Evolutionary conservation across 1,140 invertebrate genomes (phyloP).

Genomic region (Spodoptera litura): DNA sequence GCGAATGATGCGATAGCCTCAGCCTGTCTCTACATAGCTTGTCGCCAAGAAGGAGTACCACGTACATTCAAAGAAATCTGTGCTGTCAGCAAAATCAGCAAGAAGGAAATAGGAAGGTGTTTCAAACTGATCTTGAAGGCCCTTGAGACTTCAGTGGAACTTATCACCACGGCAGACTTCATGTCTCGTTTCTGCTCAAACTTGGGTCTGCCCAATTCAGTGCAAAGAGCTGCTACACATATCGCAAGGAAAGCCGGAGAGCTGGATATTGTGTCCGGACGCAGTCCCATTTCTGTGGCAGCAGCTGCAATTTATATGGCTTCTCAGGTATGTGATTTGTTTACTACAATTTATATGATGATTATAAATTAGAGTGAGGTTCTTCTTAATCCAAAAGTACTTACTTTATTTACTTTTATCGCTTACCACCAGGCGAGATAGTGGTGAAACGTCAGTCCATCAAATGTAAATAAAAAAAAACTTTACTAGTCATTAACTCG

Average conservation of each 20-base stretch:
- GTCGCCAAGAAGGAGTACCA: conserved; percentile 98
- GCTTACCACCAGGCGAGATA: no score
- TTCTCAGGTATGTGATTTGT: conserved; percentile 90
- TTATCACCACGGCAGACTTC: conserved; percentile 99
- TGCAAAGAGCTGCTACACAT: conserved; percentile 98
- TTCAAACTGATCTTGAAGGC: conserved; percentile 86
- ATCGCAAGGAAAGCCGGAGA: conserved; percentile 99
- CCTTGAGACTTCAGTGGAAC: conserved; percentile 97
- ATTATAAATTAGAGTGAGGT: no score
- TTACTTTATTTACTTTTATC: no score
- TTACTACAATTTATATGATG: not conserved
- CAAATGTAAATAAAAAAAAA: no score
- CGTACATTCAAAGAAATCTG: conserved; percentile 99
- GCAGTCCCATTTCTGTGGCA: conserved; percentile 99
- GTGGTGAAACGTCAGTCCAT: no score
- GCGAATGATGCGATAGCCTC: conserved; percentile 99
- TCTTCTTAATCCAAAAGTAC: no score
- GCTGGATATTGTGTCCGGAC: conserved; percentile 98
- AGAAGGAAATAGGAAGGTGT: conserved; percentile 98
- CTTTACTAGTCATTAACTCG: no score
- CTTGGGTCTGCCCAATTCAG: conserved; percentile 94
- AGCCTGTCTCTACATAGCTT: conserved; percentile 99
- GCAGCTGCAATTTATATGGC: conserved; percentile 99
- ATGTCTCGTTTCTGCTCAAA: conserved; percentile 98
- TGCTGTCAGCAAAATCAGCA: conserved; percentile 99